These are phyloP conservation scores for Pyxicephalus adspersus DNA, from an alignment of 2,113 vertebrate species.

Conservation along the genomic window DNA sequence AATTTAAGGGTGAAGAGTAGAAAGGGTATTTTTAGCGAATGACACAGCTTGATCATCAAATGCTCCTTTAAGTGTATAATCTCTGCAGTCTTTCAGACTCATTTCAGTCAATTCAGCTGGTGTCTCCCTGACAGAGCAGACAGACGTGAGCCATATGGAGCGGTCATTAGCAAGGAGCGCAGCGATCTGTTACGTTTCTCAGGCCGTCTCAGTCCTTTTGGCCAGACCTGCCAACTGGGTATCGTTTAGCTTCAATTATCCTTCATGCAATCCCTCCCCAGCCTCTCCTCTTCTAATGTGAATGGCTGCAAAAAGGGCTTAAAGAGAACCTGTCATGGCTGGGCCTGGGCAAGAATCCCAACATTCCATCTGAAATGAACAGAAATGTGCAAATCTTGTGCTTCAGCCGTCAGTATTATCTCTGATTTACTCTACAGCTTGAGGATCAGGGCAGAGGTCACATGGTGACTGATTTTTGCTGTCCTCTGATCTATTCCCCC, in stretches of 20 bases:
- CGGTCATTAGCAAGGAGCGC: constrained; percentile 36
- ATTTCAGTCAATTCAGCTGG: constrained; percentile 25
- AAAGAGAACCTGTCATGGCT: no score
- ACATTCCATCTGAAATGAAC: no score
- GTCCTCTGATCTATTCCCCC: no score
- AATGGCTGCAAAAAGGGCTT: no score
- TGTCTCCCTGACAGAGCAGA: constrained; percentile 42
- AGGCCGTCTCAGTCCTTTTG: constrained; percentile 33
- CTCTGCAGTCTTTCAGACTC: constrained; percentile 38
- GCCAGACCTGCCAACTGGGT: constrained; percentile 41
- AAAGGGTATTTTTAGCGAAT: constrained; percentile 1
- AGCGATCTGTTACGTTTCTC: constrained; percentile 43
- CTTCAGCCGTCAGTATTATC: no score
- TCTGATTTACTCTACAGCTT: no score
- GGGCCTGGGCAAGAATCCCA: no score
- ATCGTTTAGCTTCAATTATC: constrained; percentile 40
- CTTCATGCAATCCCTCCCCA: not conserved
- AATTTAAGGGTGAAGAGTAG: constrained; percentile 7
- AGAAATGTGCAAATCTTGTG: no score
- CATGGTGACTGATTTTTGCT: no score
- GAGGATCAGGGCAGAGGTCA: no score
- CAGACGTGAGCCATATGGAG: constrained; percentile 53
- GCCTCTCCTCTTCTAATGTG: not conserved
- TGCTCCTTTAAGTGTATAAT: constrained; percentile 51
- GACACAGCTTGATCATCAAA: constrained; percentile 43